phyloP scores from a whole-genome alignment of 2,113 vertebrate species.

The Dissostichus mawsoni region DNA sequence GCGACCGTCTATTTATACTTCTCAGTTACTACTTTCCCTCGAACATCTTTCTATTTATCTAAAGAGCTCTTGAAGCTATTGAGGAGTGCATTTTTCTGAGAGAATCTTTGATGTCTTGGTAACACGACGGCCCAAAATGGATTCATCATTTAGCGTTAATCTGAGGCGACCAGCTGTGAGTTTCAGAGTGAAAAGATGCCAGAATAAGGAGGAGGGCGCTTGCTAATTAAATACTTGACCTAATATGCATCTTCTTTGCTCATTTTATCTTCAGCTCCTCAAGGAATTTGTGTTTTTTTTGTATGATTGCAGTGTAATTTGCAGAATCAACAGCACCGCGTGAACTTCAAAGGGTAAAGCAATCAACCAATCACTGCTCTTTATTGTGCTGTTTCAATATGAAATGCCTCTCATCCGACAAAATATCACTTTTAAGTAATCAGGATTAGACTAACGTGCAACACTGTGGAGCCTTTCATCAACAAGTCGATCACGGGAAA shows the following conservation, averaged over 20 bases:
- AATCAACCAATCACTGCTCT: slow-evolving; percentile 34
- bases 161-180: slow-evolving; percentile 70
- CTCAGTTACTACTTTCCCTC: slow-evolving; percentile 69
- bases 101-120: slow-evolving; percentile 74
- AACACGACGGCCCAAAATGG: slow-evolving; percentile 59
- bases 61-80: slow-evolving; percentile 71
- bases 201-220: slow-evolving; percentile 57
- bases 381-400: slow-evolving; percentile 3
- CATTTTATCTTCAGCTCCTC: slow-evolving; percentile 52
- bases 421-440: slow-evolving; percentile 15
- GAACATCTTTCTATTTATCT: slow-evolving; percentile 74
- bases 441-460: not conserved
- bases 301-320: slow-evolving; percentile 50
- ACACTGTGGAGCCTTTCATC: slow-evolving; percentile 9
- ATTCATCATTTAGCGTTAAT: slow-evolving; percentile 74
- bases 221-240: slow-evolving; percentile 79
- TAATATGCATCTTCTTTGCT: slow-evolving; percentile 55
- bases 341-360: slow-evolving; percentile 37
- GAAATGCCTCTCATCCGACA: not conserved
- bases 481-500: not conserved
- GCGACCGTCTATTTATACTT: slow-evolving; percentile 79
- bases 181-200: slow-evolving; percentile 59
- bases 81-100: slow-evolving; percentile 73
- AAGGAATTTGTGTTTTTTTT: slow-evolving; percentile 52
- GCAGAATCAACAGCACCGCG: slow-evolving; percentile 35